phyloP scores from a whole-genome alignment of 2,888 invertebrate genomes.

The Lasius platythorax region DNA sequence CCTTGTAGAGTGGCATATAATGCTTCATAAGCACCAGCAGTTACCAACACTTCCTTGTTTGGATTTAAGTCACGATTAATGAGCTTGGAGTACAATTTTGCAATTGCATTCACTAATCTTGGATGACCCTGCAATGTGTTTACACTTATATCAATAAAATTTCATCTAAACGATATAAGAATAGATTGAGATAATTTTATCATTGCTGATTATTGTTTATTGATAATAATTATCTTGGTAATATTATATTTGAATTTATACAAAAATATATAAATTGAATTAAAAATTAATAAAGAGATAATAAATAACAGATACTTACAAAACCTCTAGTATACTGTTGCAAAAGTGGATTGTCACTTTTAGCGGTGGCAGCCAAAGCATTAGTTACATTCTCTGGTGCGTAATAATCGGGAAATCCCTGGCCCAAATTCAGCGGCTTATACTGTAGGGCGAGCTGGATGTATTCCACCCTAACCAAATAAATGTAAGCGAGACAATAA shows the following conservation, averaged over 20 bases:
- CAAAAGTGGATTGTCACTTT: constrained; percentile 90
- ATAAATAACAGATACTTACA: constrained; percentile 88
- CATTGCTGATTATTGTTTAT: not conserved
- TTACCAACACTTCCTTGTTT: constrained; percentile 94
- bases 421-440: constrained; percentile 97
- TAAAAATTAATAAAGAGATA: not conserved
- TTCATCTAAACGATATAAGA: not conserved
- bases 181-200: constrained; percentile 1
- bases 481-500: constrained; percentile 41
- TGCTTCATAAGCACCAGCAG: constrained; percentile 98
- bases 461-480: constrained; percentile 94
- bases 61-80: constrained; percentile 93
- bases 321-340: constrained; percentile 98
- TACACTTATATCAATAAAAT: not conserved
- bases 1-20: constrained; percentile 95
- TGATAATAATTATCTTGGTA: not conserved
- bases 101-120: constrained; percentile 93
- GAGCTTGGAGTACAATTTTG: constrained; percentile 94
- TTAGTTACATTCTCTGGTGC: constrained; percentile 94
- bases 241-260: not conserved
- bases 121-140: constrained; percentile 93
- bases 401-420: constrained; percentile 98
- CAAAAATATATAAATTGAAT: not conserved
- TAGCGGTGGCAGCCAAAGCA: constrained; percentile 90
- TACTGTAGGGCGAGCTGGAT: constrained; percentile 93